phyloP scores from a whole-genome alignment of 30 jellyfish, hydroid and myxozoan genomes.

The Nemopilema nomurai region DNA sequence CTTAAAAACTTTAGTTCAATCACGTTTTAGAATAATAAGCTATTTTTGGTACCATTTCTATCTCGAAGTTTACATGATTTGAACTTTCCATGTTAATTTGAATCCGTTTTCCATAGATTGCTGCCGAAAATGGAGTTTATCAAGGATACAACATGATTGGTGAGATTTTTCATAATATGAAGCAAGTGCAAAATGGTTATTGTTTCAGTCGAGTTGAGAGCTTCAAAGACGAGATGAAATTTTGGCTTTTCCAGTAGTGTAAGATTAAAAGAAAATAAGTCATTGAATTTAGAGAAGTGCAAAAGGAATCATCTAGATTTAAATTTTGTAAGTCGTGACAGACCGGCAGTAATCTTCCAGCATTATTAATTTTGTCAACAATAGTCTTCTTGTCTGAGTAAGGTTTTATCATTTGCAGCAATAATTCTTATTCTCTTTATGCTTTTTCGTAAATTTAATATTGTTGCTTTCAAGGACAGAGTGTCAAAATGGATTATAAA shows the following conservation, averaged over 20 bases:
- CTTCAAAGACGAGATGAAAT: no score
- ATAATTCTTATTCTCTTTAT: background rate
- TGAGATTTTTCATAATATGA: background rate
- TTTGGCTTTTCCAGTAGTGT: no score
- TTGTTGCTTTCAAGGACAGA: constrained; percentile 78
- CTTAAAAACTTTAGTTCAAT: background rate
- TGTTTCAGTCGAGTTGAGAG: no score
- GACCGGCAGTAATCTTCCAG: no score
- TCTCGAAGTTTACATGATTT: background rate
- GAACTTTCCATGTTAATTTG: background rate
- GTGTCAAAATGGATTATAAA: constrained; percentile 63
- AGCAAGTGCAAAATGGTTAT: background rate
- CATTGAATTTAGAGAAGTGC: no score
- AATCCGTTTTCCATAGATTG: constrained; percentile 45
- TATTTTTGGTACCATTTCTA: background rate
- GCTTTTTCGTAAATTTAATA: constrained; percentile 75
- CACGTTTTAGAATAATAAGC: background rate
- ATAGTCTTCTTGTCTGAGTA: no score
- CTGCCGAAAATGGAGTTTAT: constrained; percentile 82
- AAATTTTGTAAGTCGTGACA: no score
- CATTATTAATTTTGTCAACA: no score
- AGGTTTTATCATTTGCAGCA: no score
- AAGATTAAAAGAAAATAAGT: no score
- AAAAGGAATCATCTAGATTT: no score
- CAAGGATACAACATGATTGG: constrained; percentile 84